Conservation (phyloP, 92 coral and sea anemone species). For the Epizoanthus ramosus region DNA sequence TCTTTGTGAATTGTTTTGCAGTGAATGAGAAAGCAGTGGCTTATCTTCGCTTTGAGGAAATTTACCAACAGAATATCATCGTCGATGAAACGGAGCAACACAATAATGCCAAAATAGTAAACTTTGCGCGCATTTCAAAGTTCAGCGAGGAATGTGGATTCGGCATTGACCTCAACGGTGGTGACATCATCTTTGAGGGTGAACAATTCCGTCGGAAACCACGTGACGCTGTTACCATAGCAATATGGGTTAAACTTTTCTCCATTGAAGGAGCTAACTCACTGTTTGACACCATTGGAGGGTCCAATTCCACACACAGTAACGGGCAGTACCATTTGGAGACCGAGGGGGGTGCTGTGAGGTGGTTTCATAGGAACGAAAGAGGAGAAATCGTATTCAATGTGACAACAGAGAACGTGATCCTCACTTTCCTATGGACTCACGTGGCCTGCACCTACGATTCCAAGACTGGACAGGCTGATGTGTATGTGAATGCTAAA, state of each 20-base stretch:
- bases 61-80: slow-evolving; percentile 75
- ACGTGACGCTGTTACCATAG: slow-evolving; percentile 77
- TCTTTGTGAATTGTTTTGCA: slow-evolving; percentile 29
- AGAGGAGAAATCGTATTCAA: slow-evolving; percentile 73
- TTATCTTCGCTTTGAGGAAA: slow-evolving; percentile 90
- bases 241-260: slow-evolving; percentile 86
- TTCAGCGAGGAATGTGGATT: slow-evolving; percentile 94
- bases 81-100: slow-evolving; percentile 80
- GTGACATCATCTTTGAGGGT: slow-evolving; percentile 86
- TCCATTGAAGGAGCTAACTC: slow-evolving; percentile 74
- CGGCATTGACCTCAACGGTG: slow-evolving; percentile 92
- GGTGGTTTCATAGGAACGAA: slow-evolving; percentile 93
- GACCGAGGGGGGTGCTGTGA: slow-evolving; percentile 73
- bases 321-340: slow-evolving; percentile 85
- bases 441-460: slow-evolving; percentile 92
- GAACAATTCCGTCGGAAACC: slow-evolving; percentile 80
- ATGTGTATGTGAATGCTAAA: slow-evolving; percentile 92
- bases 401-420: slow-evolving; percentile 82
- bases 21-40: slow-evolving; percentile 82
- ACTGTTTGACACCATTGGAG: slow-evolving; percentile 92
- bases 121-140: slow-evolving; percentile 85
- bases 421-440: slow-evolving; percentile 83
- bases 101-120: slow-evolving; percentile 88
- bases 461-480: slow-evolving; percentile 76
- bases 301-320: slow-evolving; percentile 77